Percentiles rank a stretch among this genome's conserved stretches.
Conservation (phyloP, 1,140 invertebrate species). For the Eueides isabella region DNA sequence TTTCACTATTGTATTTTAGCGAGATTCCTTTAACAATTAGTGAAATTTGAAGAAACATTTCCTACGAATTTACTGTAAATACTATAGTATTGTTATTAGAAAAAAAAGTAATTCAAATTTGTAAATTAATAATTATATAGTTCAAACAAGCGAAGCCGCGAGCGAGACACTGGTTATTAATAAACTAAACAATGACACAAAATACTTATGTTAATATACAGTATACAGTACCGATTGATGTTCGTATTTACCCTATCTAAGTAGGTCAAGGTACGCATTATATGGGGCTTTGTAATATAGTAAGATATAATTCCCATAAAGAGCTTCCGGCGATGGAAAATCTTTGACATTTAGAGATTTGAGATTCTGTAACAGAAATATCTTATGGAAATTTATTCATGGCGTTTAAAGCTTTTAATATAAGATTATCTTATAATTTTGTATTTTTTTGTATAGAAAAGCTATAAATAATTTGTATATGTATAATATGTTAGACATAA, state of each 20-base stretch:
- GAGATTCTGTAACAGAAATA: background rate
- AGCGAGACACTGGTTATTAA: too few species aligned
- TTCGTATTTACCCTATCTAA: slow-evolving; percentile 3
- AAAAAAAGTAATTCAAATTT: too few species aligned
- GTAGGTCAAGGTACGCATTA: background rate
- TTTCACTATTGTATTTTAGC: too few species aligned
- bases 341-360: slow-evolving; percentile 1
- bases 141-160: too few species aligned
- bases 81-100: too few species aligned
- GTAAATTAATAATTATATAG: too few species aligned
- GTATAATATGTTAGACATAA: too few species aligned
- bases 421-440: background rate
- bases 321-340: background rate
- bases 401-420: background rate
- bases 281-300: background rate
- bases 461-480: background rate
- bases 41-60: too few species aligned
- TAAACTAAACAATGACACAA: too few species aligned
- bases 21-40: too few species aligned
- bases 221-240: background rate
- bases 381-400: background rate
- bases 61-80: too few species aligned
- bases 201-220: background rate
- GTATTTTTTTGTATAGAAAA: background rate
- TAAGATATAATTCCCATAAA: background rate